Evolutionary conservation across 2,888 invertebrate genomes (phyloP), one percentile per base, ranked within the genome.

Genomic region (Dicyrtoma fusca): DNA sequence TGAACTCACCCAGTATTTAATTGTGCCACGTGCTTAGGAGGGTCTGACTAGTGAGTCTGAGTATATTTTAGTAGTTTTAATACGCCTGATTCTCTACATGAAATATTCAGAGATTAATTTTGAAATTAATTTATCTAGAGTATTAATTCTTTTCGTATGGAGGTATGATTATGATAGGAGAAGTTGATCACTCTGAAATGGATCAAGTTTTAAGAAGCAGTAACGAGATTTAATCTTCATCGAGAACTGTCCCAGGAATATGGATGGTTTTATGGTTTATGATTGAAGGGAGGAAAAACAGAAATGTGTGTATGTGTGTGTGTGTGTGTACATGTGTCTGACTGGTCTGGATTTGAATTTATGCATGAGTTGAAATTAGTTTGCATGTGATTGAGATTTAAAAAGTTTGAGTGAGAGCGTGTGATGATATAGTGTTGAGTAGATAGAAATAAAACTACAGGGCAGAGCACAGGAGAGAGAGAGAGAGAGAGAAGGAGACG

Each of bases 311-410:
- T 23, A 53, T 53, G 17, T 34, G 34, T 34, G 34, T 8, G 4
- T 34, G 8, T 34, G 11, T 3, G 49, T 17, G 11, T 19, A 19
- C 11, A 4, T 49, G 5, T 49, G 49, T 17, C 49, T 62, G 34
- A n/a, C 17, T 62, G 26, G n/a, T 63, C n/a, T 59, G 47, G 19
- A 44, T 63, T 63, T 63, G 63, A 63, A 63, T 63, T 47, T 63
- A 51, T 66, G 34, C 66, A 66, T 51, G 55, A 66, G 55, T 53
- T 55, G 21, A 53, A 19, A 66, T 55, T 66, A n/a, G 55, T 66
- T 66, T 66, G 66, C 66, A 66, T 66, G 66, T 55, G 55, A 53
- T 66, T 66, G 66, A 53, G 66, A 66, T 66, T 66, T 66, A 53
- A 55, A 66, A 66, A 53, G 26, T 49, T 63, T 53, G 53, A 14